phyloP scores from a whole-genome alignment of 2,113 vertebrate species.

The Ochotona curzoniae region DNA sequence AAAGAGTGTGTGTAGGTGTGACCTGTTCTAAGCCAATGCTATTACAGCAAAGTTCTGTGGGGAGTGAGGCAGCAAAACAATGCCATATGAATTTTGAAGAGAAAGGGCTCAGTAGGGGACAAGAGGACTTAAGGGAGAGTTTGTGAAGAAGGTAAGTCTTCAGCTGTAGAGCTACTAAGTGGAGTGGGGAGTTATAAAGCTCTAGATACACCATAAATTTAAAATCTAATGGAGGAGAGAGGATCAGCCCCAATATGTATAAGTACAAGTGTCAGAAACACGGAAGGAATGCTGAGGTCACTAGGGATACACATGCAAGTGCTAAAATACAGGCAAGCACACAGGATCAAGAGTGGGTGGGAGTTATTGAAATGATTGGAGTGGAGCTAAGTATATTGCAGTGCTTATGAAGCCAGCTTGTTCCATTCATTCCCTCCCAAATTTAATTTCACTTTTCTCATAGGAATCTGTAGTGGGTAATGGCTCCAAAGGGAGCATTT shows the following conservation, averaged over 20 bases:
- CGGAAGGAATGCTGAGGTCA: slow-evolving; percentile 64
- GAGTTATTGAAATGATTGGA: slow-evolving; percentile 70
- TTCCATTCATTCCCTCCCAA: slow-evolving; percentile 64
- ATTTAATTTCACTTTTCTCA: slow-evolving; percentile 74
- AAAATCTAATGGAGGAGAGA: slow-evolving; percentile 61
- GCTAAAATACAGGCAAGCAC: slow-evolving; percentile 62
- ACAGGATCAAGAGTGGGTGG: slow-evolving; percentile 60
- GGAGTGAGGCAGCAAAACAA: slow-evolving; percentile 19
- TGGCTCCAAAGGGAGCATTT: slow-evolving; percentile 68
- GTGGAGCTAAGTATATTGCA: slow-evolving; percentile 60
- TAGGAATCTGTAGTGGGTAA: slow-evolving; percentile 62
- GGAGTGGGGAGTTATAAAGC: slow-evolving; percentile 55
- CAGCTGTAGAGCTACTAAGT: slow-evolving; percentile 55
- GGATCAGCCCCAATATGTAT: slow-evolving; percentile 24
- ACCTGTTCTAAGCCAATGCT: slow-evolving; percentile 38
- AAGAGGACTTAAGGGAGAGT: background rate
- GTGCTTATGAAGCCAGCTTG: slow-evolving; percentile 63
- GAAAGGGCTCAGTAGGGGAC: background rate
- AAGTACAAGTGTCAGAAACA: slow-evolving; percentile 70
- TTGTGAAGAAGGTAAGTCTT: slow-evolving; percentile 36
- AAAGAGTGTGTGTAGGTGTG: background rate
- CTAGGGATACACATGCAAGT: slow-evolving; percentile 54
- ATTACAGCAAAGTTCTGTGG: slow-evolving; percentile 7
- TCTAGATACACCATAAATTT: slow-evolving; percentile 69
- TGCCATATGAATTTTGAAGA: background rate